Conservation (phyloP, 2,113 vertebrate species). For the Lepisosteus oculatus region DNA sequence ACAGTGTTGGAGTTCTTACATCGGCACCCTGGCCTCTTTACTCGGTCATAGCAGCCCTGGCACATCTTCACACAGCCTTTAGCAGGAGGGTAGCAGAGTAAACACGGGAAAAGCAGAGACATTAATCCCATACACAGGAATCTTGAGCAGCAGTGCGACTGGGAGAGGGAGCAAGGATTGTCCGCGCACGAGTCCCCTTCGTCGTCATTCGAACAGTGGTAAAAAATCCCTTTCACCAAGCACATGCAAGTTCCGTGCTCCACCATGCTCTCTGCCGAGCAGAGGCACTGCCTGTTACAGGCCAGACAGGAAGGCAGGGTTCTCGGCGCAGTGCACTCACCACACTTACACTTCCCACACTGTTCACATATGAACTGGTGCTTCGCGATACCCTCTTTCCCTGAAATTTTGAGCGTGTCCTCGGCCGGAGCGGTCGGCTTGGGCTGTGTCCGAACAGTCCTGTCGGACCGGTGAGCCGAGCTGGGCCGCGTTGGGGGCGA, state of each 20-base stretch:
- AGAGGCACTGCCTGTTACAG: conserved; percentile 88
- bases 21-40: conserved; percentile 87
- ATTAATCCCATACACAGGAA: conserved; percentile 95
- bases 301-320: conserved; percentile 87
- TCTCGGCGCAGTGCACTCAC: conserved; percentile 86
- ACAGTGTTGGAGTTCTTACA: conserved; percentile 98
- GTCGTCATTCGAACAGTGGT: conserved; percentile 95
- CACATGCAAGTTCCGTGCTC: conserved; percentile 97
- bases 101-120: conserved; percentile 85
- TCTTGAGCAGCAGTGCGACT: conserved; percentile 89
- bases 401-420: conserved; percentile 77
- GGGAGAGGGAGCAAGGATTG: conserved; percentile 91
- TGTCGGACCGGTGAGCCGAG: conserved; percentile 59
- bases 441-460: conserved; percentile 82
- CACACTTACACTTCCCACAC: conserved; percentile 93
- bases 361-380: conserved; percentile 93
- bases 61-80: conserved; percentile 87
- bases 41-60: conserved; percentile 83
- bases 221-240: conserved; percentile 92
- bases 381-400: conserved; percentile 72
- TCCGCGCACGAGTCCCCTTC: conserved; percentile 91
- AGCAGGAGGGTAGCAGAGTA: conserved; percentile 93
- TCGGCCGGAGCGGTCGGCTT: conserved; percentile 70
- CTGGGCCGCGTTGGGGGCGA: conserved; percentile 66
- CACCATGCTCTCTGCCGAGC: conserved; percentile 89